phyloP scores from a whole-genome alignment of 2,113 vertebrate species.

The Lagopus leucura region DNA sequence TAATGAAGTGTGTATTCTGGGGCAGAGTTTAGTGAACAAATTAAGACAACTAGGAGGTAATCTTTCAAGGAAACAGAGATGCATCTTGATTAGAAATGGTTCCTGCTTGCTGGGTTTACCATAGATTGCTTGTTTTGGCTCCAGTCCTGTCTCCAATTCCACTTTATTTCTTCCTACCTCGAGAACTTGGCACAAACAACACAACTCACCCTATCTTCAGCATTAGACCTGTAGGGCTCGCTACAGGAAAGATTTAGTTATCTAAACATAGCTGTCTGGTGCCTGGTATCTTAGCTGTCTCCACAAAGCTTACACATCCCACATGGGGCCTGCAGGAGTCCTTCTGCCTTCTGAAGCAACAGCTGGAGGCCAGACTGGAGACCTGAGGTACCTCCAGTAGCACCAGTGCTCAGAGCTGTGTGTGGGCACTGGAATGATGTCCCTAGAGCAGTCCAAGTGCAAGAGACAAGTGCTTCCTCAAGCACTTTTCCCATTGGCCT shows the following conservation, averaged over 20 bases:
- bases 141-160: background rate
- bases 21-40: background rate
- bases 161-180: background rate
- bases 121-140: background rate
- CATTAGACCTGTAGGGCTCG: background rate
- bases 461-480: background rate
- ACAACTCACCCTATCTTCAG: background rate
- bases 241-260: background rate
- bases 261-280: conserved; percentile 14
- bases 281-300: background rate
- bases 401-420: background rate
- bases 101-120: background rate
- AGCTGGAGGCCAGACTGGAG: background rate
- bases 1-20: background rate
- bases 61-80: background rate
- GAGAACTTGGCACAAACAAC: background rate
- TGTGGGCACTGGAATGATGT: background rate
- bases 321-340: background rate
- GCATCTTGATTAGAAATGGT: background rate
- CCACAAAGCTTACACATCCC: background rate
- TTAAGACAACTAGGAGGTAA: background rate
- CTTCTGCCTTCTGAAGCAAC: background rate
- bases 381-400: background rate
- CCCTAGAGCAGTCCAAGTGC: background rate
- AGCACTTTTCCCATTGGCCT: background rate